Base-by-base conservation (phyloP, 2,113 vertebrate species). In the Herpailurus yagouaroundi region DNA sequence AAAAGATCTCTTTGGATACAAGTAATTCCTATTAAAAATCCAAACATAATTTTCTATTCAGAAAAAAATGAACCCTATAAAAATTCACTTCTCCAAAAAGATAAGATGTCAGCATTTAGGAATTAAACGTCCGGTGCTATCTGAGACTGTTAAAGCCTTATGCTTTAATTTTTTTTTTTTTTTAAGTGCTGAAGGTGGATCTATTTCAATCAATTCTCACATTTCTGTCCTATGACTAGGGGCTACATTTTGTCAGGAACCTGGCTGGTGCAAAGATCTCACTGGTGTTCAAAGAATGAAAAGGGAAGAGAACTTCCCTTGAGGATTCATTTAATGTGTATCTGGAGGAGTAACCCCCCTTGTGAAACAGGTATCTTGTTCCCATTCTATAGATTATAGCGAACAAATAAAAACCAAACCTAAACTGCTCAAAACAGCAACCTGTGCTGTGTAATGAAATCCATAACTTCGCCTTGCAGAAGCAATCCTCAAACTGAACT, bases 21-120 rank as follows among this genome's bases (percentile, higher is more conserved):
- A 69, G 81, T 82, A 89, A 95, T 55, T 85, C n/a, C 63, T 88
- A 21, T 95, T 98, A 63, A 97, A 97, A 97, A 64, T 79, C 52
- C 68, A 90, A 97, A 97, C 85, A 84, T 60, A 76, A 81, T 87
- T 86, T 92, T 91, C 48, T 95, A 19, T 94, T 91, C 48, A 74
- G 31, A 89, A 89, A 93, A 96, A 64, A 41, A 85, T n/a, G 73
- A 97, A 57, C 33, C 31, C 55, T 93, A 25, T 91, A 87, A 81
- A 94, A 86, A 57, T 57, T 82, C 15, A 77, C 21, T 91, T 94
- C 29, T 80, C 50, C 8, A 23, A 80, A 82, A 63, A 91, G 83
- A 38, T 81, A 93, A 80, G 69, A 84, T 74, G 52, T 55, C 83
- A 74, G 73, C 36, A 89, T 92, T 95, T 89, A 74, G 41, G n/a